These are phyloP conservation scores for Trachymyrmex septentrionalis DNA, from an alignment of 1,140 invertebrate genomes.

Conservation along the genomic window DNA sequence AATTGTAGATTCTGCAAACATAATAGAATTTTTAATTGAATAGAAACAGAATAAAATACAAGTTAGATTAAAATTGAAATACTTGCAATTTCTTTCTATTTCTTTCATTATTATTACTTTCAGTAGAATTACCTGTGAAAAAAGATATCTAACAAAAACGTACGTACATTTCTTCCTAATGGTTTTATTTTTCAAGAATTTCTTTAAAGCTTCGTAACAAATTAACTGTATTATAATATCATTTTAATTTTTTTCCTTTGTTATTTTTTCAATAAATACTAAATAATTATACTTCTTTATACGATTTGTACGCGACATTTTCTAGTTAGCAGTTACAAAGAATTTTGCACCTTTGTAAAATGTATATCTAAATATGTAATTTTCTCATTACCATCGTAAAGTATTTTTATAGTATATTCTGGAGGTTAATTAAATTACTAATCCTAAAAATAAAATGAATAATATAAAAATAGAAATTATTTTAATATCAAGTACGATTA, in stretches of 20 bases:
- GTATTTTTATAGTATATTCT: not conserved
- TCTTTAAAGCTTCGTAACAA: not conserved
- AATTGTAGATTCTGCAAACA: not conserved
- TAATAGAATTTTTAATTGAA: conserved; percentile 31
- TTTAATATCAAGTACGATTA: not conserved
- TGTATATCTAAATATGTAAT: not conserved
- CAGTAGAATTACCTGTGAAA: not conserved
- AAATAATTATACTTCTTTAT: conserved; percentile 8
- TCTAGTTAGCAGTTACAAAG: not conserved
- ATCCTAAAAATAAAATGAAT: not conserved
- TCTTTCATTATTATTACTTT: conserved; percentile 8
- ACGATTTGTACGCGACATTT: conserved; percentile 1
- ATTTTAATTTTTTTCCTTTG: not conserved
- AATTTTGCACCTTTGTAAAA: not conserved
- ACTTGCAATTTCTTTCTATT: conserved; percentile 7
- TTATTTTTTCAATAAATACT: not conserved
- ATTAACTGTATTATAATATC: conserved; percentile 1
- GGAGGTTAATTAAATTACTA: conserved; percentile 3
- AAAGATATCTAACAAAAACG: not conserved
- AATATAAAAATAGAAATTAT: not conserved
- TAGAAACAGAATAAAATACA: not conserved
- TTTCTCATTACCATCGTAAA: not conserved
- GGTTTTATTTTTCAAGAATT: not conserved
- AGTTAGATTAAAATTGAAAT: conserved; percentile 20
- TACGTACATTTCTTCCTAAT: not conserved